Evolutionary conservation across 2,113 vertebrate species (phyloP), one percentile per base, ranked within the genome.

Genomic region (Dunckerocampus dactyliophorus): DNA sequence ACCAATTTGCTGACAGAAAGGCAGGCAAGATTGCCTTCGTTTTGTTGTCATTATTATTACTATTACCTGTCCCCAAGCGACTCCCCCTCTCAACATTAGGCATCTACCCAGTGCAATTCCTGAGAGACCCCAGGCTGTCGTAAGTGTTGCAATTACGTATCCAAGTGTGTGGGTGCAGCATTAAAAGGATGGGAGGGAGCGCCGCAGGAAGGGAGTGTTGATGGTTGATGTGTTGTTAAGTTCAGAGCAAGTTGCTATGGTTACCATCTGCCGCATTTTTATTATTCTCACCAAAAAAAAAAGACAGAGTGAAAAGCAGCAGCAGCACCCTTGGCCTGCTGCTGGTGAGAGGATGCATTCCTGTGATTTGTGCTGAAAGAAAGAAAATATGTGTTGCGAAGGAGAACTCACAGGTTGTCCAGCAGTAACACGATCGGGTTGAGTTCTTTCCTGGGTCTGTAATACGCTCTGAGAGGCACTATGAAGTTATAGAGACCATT

Each of bases 401-500:
- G 11, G 57, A 53, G n/a, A 74, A 90, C 95, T 94, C 91, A 98
- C 95, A 91, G 94, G 77, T 98, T 98, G 82, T 98, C 96, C 71
- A 98, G 88, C 60, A 98, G 93, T 69, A 98, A 83, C 1, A 98
- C 93, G 67, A 98, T 93, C 39, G 96, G 96, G 76, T 96, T 98
- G 59, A 98, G 92, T 74, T 98, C 96, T 85, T 93, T 95, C 83
- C 94, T 92, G 82, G 95, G 93, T 88, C 96, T 90, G 80, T 98
- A 98, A 88, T 98, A 98, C 65, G 95, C 95, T 90, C 95, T 90
- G 72, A 98, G 95, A 80, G 96, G 96, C 78, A 98, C 95, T 50
- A 98, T 95, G 65, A 98, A 98, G 86, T 98, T 98, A 84, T 98
- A 98, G 48, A 98, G 90, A 67, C 96, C 96, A 42, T 98, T 98